phyloP scores from a whole-genome alignment of 2,113 vertebrate genomes.

The Danio rerio region GRCz12tu NC_133179.1:29214501-29215000 shows the following conservation, averaged over 20 bases:
- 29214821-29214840: too few species aligned
- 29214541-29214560: constrained; percentile 61
- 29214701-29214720: constrained; percentile 54
- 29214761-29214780: too few species aligned
- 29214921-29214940: too few species aligned
- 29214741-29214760: background rate
- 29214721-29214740: constrained; percentile 43
- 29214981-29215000: too few species aligned
- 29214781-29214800: too few species aligned
- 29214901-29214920: too few species aligned
- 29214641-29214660: background rate
- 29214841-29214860: too few species aligned
- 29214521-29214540: constrained; percentile 31
- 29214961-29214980: too few species aligned
- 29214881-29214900: too few species aligned
- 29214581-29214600: constrained; percentile 51
- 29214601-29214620: constrained; percentile 16
- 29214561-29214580: constrained; percentile 69
- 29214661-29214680: constrained; percentile 26
- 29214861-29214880: too few species aligned
- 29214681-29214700: constrained; percentile 37
- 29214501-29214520: constrained; percentile 47
- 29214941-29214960: too few species aligned
- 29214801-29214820: too few species aligned
- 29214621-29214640: constrained; percentile 27